Conservation (phyloP, 2,797 vertebrate genomes). For the Dendrocincla tyrannina region DNA sequence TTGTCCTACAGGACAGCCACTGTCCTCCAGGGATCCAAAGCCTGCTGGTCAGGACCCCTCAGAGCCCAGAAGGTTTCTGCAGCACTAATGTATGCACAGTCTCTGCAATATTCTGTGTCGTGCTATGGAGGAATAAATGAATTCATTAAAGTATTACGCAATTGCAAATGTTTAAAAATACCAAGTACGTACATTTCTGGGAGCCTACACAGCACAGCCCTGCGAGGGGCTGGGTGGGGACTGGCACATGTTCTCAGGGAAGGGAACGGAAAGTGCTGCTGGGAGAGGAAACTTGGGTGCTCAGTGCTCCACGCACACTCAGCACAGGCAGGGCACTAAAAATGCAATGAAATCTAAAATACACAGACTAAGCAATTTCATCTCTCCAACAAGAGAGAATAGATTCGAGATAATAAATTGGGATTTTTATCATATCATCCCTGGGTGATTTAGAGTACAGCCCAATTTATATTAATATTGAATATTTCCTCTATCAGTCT, state of each 20-base stretch:
- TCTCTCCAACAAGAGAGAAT: neutral
- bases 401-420: neutral
- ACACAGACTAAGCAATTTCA: neutral
- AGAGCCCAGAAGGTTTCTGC: neutral
- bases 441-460: neutral
- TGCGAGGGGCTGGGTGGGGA: neutral
- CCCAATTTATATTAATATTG: neutral
- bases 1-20: neutral
- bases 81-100: neutral
- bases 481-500: neutral
- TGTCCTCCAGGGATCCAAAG: neutral
- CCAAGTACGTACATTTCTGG: neutral
- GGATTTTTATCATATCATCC: neutral
- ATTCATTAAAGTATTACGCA: slow-evolving; percentile 20
- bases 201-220: neutral
- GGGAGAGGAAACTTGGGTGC: neutral
- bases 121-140: neutral
- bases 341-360: neutral
- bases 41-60: neutral
- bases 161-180: slow-evolving; percentile 24
- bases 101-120: neutral
- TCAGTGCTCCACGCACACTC: neutral
- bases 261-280: neutral
- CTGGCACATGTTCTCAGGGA: neutral
- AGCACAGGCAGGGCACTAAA: neutral